A percentile compares a stretch with the other conserved stretches of the same genome.
phyloP scores from a whole-genome alignment of 2,888 invertebrate genomes.

The Oscheius onirici region DNA sequence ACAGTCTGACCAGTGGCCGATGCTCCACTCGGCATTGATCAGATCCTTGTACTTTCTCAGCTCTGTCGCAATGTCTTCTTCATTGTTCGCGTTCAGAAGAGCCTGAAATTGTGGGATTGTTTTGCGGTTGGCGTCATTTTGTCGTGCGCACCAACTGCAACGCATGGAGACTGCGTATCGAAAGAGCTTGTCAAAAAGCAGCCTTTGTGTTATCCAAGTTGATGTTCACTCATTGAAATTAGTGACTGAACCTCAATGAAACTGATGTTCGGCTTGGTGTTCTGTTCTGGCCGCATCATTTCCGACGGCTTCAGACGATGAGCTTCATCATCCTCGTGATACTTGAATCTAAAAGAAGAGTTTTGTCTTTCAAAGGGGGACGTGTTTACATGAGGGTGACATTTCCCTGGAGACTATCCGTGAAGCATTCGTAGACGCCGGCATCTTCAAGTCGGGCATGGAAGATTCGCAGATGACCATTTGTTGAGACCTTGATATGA shows the following conservation, averaged over 20 bases:
- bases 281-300: constrained; percentile 30
- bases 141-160: too few species aligned
- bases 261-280: constrained; percentile 29
- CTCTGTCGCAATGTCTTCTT: constrained; percentile 40
- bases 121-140: background rate
- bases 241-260: constrained; percentile 37
- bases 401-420: constrained; percentile 77
- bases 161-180: too few species aligned
- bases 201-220: too few species aligned
- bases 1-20: constrained; percentile 57
- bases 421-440: constrained; percentile 78
- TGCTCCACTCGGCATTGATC: constrained; percentile 45
- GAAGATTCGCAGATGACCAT: constrained; percentile 86
- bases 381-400: constrained; percentile 78
- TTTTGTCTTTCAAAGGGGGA: too few species aligned
- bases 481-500: constrained; percentile 83
- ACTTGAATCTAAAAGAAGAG: constrained; percentile 18
- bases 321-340: constrained; percentile 14
- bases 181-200: too few species aligned
- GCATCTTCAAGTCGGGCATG: constrained; percentile 77
- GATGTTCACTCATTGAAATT: background rate
- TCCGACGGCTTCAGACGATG: constrained; percentile 24
- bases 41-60: constrained; percentile 43
- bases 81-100: constrained; percentile 39
- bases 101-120: constrained; percentile 32